Evolutionary conservation across 2,797 vertebrate species (phyloP).

Genomic region (Gobio occitaniae): DNA sequence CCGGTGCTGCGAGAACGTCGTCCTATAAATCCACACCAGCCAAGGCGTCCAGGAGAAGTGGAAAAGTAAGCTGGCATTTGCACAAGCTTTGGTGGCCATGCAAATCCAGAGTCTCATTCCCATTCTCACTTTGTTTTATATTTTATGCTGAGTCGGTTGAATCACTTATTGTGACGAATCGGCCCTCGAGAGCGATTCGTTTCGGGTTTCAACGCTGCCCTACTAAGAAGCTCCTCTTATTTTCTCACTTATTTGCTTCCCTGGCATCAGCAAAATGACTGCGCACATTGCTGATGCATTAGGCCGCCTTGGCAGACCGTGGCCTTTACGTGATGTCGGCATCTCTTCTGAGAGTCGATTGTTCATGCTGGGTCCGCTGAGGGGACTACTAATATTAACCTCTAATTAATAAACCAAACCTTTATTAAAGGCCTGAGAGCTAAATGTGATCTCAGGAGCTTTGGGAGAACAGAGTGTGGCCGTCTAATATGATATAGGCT

Average conservation of each 20-base stretch:
- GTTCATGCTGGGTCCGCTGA: slow-evolving; percentile 47
- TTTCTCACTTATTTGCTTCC: slow-evolving; percentile 42
- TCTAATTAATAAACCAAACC: slow-evolving; percentile 57
- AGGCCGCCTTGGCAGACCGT: slow-evolving; percentile 21
- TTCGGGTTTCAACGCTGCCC: slow-evolving; percentile 73
- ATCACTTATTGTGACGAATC: slow-evolving; percentile 75
- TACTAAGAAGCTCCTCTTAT: slow-evolving; percentile 72
- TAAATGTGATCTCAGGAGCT: slow-evolving; percentile 49
- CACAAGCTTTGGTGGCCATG: not conserved
- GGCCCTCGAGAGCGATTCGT: slow-evolving; percentile 68
- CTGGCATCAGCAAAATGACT: slow-evolving; percentile 51
- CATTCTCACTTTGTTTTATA: slow-evolving; percentile 47
- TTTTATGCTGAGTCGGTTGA: slow-evolving; percentile 68
- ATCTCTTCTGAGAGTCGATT: slow-evolving; percentile 1
- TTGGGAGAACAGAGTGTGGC: not conserved
- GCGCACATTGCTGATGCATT: slow-evolving; percentile 44
- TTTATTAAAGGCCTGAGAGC: slow-evolving; percentile 54
- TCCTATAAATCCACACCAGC: slow-evolving; percentile 9
- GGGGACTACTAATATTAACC: slow-evolving; percentile 59
- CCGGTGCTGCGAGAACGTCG: not conserved
- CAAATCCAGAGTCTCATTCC: not conserved
- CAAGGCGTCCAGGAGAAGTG: not conserved
- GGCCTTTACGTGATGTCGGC: slow-evolving; percentile 41
- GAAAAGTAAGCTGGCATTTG: not conserved
- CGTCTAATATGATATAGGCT: slow-evolving; percentile 9